These are phyloP conservation scores for Endomychus coccineus DNA, from an alignment of 2,888 invertebrate genomes.

Conservation along the genomic window DNA sequence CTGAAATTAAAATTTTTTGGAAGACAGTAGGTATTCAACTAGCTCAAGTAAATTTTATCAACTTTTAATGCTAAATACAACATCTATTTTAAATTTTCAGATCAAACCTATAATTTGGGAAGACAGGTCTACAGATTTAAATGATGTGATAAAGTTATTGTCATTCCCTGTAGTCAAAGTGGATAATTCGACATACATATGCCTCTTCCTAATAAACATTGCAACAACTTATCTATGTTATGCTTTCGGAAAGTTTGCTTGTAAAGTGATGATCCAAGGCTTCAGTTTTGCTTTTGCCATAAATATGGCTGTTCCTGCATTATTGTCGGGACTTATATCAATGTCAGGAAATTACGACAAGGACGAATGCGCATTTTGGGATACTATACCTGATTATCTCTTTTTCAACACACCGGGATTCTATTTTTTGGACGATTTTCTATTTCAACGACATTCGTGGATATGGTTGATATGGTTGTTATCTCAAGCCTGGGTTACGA, in stretches of 20 bases:
- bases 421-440: conserved; percentile 48
- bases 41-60: too few species aligned
- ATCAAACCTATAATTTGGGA: too few species aligned
- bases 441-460: conserved; percentile 61
- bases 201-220: conserved; percentile 60
- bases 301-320: conserved; percentile 66
- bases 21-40: too few species aligned
- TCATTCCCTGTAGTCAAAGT: conserved; percentile 9
- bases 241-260: conserved; percentile 69
- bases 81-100: too few species aligned
- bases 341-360: conserved; percentile 58
- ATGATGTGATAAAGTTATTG: too few species aligned
- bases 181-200: conserved; percentile 44
- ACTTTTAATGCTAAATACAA: too few species aligned
- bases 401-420: conserved; percentile 67
- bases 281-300: conserved; percentile 82
- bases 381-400: conserved; percentile 74
- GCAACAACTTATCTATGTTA: conserved; percentile 59
- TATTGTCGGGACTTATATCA: conserved; percentile 60
- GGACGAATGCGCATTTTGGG: conserved; percentile 64
- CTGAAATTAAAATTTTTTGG: too few species aligned
- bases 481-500: conserved; percentile 80
- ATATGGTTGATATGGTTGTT: conserved; percentile 73
- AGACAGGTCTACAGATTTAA: too few species aligned
- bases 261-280: conserved; percentile 82